Evolutionary conservation across 1,140 invertebrate genomes (phyloP).

Genomic region (Polypedilum pembai): DNA sequence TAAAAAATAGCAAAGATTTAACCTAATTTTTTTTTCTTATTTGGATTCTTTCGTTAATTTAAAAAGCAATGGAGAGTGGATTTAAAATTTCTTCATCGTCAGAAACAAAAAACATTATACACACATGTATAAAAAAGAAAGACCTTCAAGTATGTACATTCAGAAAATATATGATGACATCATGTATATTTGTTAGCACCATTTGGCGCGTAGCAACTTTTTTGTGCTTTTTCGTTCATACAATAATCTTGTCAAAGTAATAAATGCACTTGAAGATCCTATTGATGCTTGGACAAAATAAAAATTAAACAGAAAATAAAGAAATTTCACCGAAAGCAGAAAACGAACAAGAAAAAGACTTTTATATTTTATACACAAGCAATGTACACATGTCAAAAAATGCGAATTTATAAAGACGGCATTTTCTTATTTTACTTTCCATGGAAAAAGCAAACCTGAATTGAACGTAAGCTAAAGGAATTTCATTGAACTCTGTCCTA

Average conservation of each 20-base stretch:
- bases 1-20: neutral
- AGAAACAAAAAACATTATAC: neutral
- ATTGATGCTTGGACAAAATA: neutral
- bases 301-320: constrained; percentile 17
- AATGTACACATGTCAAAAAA: constrained; percentile 15
- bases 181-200: neutral
- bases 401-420: constrained; percentile 16
- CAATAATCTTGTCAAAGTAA: constrained; percentile 8
- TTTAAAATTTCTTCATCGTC: constrained; percentile 5
- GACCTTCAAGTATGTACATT: neutral
- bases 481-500: constrained; percentile 26
- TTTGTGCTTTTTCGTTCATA: neutral
- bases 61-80: neutral
- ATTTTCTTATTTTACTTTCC: constrained; percentile 23
- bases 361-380: neutral
- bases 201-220: neutral
- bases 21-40: neutral
- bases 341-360: neutral
- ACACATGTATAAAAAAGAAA: neutral
- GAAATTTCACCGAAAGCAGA: constrained; percentile 24
- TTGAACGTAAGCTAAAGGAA: neutral
- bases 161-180: constrained; percentile 4
- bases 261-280: neutral
- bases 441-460: constrained; percentile 22
- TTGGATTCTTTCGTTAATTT: neutral